These are phyloP conservation scores for Ophthalmolycus amberensis DNA, from an alignment of 2,113 vertebrate species.

Conservation along the genomic window DNA sequence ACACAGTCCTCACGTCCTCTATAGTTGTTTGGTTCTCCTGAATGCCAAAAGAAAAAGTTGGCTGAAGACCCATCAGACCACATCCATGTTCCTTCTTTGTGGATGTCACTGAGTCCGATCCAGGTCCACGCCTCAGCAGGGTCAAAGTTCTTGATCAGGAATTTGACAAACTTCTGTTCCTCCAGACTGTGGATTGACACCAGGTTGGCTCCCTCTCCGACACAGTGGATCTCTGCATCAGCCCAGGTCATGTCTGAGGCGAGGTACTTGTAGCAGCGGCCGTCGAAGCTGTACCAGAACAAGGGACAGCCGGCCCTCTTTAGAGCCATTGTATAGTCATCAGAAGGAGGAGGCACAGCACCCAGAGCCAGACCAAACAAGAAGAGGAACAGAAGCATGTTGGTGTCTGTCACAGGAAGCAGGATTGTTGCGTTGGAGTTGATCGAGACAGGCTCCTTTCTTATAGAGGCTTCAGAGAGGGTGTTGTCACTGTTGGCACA, in stretches of 20 bases:
- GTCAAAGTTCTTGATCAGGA: constrained; percentile 16
- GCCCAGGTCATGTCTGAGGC: not conserved
- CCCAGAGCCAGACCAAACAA: constrained; percentile 27
- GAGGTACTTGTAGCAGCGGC: constrained; percentile 37
- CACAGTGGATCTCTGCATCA: constrained; percentile 48
- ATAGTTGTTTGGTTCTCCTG: not conserved
- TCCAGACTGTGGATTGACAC: constrained; percentile 33
- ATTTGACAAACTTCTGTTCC: not conserved
- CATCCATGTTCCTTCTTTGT: not conserved
- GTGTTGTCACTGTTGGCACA: not conserved
- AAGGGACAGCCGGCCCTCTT: not conserved
- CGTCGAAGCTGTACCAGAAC: constrained; percentile 39
- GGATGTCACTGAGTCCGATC: constrained; percentile 39
- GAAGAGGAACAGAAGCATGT: constrained; percentile 28
- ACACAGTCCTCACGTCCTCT: not conserved
- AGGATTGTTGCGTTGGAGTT: not conserved
- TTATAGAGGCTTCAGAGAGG: constrained; percentile 21
- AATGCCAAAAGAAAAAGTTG: fast-evolving
- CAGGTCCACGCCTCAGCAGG: fast-evolving
- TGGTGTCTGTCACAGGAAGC: not conserved
- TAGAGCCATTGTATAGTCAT: not conserved
- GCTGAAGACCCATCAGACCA: constrained; percentile 5
- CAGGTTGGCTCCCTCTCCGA: constrained; percentile 18
- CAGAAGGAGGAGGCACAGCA: constrained; percentile 7
- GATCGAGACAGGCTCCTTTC: not conserved